phyloP scores from a whole-genome alignment of 2,113 vertebrate genomes.

The Sinocyclocheilus anophthalmus region DNA sequence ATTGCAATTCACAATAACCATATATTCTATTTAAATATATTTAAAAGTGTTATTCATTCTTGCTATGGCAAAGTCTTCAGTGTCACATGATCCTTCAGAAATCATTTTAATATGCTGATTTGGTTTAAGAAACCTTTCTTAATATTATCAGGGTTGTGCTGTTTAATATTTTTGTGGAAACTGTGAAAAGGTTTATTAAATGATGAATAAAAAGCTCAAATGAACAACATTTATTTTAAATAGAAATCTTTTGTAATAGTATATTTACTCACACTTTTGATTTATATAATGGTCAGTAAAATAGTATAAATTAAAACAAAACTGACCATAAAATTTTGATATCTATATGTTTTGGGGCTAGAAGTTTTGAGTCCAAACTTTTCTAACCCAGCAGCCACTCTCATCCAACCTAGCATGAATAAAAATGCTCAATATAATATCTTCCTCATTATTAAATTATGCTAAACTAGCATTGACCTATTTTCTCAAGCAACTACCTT shows the following conservation, averaged over 20 bases:
- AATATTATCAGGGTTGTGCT: not conserved
- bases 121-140: not conserved
- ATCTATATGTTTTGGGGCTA: not conserved
- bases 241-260: not conserved
- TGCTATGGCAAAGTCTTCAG: not conserved
- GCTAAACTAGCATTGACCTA: slow-evolving; percentile 6
- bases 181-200: no score
- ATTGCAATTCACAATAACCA: not conserved
- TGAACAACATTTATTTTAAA: not conserved
- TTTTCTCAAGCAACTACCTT: not conserved
- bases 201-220: not conserved
- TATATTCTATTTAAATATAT: not conserved
- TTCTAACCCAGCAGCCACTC: not conserved
- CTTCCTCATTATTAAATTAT: slow-evolving; percentile 13
- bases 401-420: not conserved
- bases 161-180: not conserved
- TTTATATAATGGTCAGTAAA: not conserved
- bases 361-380: not conserved
- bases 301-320: not conserved
- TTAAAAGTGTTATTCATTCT: not conserved
- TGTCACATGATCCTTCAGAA: not conserved
- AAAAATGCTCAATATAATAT: not conserved
- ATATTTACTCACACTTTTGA: not conserved
- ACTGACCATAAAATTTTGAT: not conserved
- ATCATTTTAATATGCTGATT: not conserved